Evolutionary conservation across 2,888 invertebrate genomes (phyloP).

Genomic region (Mythimna vitellina): DNA sequence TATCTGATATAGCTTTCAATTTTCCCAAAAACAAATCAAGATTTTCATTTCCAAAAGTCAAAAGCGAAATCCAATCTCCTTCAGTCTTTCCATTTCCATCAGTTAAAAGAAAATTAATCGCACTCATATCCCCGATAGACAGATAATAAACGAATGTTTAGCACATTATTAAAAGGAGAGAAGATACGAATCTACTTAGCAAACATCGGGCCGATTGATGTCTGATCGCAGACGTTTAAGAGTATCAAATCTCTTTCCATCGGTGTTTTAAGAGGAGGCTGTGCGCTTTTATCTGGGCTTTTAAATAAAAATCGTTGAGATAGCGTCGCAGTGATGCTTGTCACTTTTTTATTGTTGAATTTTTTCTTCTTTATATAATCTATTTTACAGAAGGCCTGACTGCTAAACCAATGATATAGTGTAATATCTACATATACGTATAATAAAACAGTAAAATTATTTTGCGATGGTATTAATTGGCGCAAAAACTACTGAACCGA

Average conservation of each 20-base stretch:
- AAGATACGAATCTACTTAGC: slow-evolving; percentile 47
- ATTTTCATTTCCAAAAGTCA: slow-evolving; percentile 17
- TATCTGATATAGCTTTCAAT: too few species aligned
- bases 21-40: not conserved
- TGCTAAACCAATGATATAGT: too few species aligned
- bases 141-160: slow-evolving; percentile 46
- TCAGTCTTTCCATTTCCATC: slow-evolving; percentile 17
- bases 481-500: too few species aligned
- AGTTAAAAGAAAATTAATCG: slow-evolving; percentile 43
- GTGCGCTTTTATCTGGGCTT: not conserved
- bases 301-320: not conserved
- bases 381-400: too few species aligned
- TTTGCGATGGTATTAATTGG: too few species aligned
- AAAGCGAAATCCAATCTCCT: slow-evolving; percentile 31
- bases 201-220: slow-evolving; percentile 39
- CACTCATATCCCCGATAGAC: slow-evolving; percentile 32
- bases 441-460: too few species aligned
- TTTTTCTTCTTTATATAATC: too few species aligned
- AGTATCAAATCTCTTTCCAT: slow-evolving; percentile 25
- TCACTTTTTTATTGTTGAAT: not conserved
- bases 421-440: too few species aligned
- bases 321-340: not conserved
- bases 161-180: slow-evolving; percentile 46
- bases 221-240: slow-evolving; percentile 23
- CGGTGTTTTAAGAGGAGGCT: slow-evolving; percentile 6